Evolutionary conservation across 2,888 invertebrate species (phyloP).

Genomic region (Listrodromus nycthemerus): DNA sequence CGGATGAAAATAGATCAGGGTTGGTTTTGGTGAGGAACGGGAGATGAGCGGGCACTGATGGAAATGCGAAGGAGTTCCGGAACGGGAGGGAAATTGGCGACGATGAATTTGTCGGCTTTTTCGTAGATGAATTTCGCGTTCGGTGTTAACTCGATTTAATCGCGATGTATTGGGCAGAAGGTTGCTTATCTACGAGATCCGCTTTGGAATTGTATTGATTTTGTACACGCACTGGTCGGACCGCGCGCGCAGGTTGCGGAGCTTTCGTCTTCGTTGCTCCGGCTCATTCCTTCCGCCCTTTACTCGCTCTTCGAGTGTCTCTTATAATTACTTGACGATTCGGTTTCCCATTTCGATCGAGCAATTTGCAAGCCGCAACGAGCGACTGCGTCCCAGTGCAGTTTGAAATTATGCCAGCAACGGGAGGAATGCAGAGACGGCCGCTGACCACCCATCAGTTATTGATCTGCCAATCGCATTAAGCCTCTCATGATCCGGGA

Average conservation of each 20-base stretch:
- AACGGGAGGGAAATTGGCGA: not conserved
- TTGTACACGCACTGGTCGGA: slow-evolving; percentile 60
- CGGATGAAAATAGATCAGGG: slow-evolving; percentile 60
- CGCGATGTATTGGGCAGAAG: slow-evolving; percentile 67
- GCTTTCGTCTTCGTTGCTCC: slow-evolving; percentile 32
- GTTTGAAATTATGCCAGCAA: not conserved
- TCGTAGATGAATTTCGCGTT: slow-evolving; percentile 64
- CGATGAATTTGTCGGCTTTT: slow-evolving; percentile 63
- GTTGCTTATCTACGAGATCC: slow-evolving; percentile 62
- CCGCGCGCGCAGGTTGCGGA: slow-evolving; percentile 38
- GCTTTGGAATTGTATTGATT: slow-evolving; percentile 69
- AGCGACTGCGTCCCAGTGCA: not conserved
- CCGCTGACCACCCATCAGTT: too few species aligned
- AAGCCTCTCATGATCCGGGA: too few species aligned
- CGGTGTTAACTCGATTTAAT: slow-evolving; percentile 66
- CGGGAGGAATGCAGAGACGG: too few species aligned
- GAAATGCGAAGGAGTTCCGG: slow-evolving; percentile 12
- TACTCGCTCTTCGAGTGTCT: not conserved
- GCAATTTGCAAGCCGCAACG: not conserved
- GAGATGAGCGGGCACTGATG: not conserved
- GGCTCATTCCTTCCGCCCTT: slow-evolving; percentile 38
- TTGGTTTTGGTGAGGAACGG: slow-evolving; percentile 7
- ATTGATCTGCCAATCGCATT: too few species aligned
- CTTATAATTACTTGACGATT: not conserved
- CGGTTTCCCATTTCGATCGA: not conserved